These are phyloP conservation scores for Nothoprocta pentlandii DNA, from an alignment of 2,113 vertebrate genomes.

Conservation along the genomic window DNA sequence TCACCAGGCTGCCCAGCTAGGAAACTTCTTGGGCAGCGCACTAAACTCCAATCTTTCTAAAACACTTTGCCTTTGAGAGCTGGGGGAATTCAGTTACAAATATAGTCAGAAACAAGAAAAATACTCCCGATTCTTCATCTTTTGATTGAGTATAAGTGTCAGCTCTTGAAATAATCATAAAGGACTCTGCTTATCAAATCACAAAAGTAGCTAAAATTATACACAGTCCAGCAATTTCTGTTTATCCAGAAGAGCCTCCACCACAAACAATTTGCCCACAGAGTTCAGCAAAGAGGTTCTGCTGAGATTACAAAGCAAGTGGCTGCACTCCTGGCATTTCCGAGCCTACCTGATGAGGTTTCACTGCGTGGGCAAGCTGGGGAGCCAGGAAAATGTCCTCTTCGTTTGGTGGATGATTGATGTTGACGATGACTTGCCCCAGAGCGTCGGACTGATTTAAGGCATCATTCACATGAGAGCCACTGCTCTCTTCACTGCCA, in stretches of 20 bases:
- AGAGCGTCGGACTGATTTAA: conserved; percentile 92
- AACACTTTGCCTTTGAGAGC: neutral
- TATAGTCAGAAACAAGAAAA: neutral
- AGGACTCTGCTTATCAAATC: neutral
- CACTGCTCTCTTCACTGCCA: conserved; percentile 91
- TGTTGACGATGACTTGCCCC: conserved; percentile 93
- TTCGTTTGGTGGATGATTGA: conserved; percentile 97
- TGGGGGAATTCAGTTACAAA: neutral
- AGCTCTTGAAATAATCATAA: neutral
- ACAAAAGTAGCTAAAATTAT: neutral
- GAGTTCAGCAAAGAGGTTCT: neutral
- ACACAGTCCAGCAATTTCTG: neutral
- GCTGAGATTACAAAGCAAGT: neutral
- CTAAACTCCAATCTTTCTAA: neutral
- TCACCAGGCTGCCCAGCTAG: too few species aligned
- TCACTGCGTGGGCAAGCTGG: conserved; percentile 94
- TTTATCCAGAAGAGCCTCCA: neutral
- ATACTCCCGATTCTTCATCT: neutral
- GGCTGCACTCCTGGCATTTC: neutral
- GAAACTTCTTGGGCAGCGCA: neutral
- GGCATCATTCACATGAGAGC: conserved; percentile 93
- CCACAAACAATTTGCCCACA: neutral
- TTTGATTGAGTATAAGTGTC: neutral
- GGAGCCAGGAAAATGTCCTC: conserved; percentile 94
- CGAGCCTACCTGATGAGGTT: conserved; percentile 93